Evolutionary conservation across 23 tunicate species (phyloP).

Genomic region (Oikopleura dioica): DNA sequence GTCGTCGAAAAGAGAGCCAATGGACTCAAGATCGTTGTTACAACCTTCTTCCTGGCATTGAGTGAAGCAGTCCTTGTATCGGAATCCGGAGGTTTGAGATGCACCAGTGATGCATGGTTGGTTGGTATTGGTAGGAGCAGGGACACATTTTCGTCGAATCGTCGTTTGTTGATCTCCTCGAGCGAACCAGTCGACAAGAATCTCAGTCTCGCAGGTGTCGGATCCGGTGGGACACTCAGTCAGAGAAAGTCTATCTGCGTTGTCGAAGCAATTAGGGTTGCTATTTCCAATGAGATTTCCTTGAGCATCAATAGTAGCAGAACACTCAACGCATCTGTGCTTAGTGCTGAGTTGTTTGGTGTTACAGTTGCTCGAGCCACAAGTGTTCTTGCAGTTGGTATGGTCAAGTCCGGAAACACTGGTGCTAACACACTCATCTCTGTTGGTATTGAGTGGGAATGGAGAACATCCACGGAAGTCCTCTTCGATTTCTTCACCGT

Average conservation of each 20-base stretch:
- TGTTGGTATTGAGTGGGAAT: neutral
- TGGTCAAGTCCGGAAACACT: neutral
- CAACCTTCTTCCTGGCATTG: neutral
- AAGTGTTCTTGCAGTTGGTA: neutral
- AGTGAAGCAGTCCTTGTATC: neutral
- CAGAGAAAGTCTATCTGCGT: no score
- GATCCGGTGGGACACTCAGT: neutral
- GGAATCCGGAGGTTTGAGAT: neutral
- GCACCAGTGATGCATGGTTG: neutral
- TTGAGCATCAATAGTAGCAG: neutral
- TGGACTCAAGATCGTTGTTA: neutral
- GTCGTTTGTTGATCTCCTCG: neutral
- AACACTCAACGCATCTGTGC: neutral
- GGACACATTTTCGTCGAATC: neutral
- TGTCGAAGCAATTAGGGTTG: neutral
- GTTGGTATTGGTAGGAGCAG: neutral
- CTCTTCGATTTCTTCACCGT: neutral
- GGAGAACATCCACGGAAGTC: slow-evolving; percentile 10
- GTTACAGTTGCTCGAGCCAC: neutral
- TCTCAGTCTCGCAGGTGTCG: neutral
- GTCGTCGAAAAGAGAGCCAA: no score
- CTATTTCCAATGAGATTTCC: neutral
- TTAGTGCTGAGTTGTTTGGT: neutral
- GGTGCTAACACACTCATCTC: neutral
- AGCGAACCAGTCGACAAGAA: slow-evolving; percentile 6